Evolutionary conservation across 2,113 vertebrate genomes (phyloP).

Genomic region (Ammodytes dubius): DNA sequence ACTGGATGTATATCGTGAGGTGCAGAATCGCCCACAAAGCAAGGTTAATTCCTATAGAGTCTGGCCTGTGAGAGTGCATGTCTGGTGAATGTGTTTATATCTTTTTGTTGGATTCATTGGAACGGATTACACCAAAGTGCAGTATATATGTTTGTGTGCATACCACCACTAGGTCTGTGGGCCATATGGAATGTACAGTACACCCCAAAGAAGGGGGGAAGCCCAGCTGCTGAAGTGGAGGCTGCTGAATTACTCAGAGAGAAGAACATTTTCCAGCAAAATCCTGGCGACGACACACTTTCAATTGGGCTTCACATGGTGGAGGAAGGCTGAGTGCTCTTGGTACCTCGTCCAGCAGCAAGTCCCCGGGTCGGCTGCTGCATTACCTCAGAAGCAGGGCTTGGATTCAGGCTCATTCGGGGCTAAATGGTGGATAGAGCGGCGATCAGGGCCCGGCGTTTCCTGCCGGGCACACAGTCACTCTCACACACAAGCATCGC

Average conservation of each 20-base stretch:
- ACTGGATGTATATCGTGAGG: not conserved
- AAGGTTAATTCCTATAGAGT: not conserved
- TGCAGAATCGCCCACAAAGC: not conserved
- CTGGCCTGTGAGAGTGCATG: not conserved
- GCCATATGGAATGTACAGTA: slow-evolving; percentile 62
- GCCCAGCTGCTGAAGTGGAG: slow-evolving; percentile 41
- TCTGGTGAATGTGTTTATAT: slow-evolving; percentile 17
- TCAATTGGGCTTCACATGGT: slow-evolving; percentile 20
- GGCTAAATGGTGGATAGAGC: slow-evolving; percentile 62
- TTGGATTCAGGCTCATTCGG: slow-evolving; percentile 27
- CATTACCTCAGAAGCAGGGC: slow-evolving; percentile 45
- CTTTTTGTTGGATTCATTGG: slow-evolving; percentile 19
- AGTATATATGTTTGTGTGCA: slow-evolving; percentile 44
- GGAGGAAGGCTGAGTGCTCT: slow-evolving; percentile 38
- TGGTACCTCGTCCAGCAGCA: slow-evolving; percentile 26
- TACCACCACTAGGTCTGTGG: slow-evolving; percentile 38
- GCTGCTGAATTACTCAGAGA: slow-evolving; percentile 60
- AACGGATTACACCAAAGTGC: slow-evolving; percentile 3
- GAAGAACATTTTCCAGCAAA: slow-evolving; percentile 53
- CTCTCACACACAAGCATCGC: slow-evolving; percentile 58
- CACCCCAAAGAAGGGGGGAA: slow-evolving; percentile 31
- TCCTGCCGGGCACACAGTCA: slow-evolving; percentile 76
- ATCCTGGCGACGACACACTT: slow-evolving; percentile 30
- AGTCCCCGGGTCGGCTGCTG: slow-evolving; percentile 38
- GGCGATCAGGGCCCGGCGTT: slow-evolving; percentile 56